phyloP scores from a whole-genome alignment of 2,113 vertebrate species.

The Mirza zaza region DNA sequence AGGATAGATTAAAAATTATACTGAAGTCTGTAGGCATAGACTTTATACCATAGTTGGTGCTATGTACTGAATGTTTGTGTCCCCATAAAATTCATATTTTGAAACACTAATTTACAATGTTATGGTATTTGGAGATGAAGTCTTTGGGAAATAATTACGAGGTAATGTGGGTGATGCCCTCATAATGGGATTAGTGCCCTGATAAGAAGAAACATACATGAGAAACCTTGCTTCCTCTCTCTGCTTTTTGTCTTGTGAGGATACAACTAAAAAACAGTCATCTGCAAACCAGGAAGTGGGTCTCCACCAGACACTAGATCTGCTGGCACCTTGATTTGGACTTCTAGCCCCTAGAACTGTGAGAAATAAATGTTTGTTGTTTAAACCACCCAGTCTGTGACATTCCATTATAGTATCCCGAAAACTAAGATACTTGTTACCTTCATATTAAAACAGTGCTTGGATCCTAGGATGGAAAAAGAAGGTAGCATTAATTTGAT shows the following conservation, averaged over 20 bases:
- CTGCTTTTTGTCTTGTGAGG: not conserved
- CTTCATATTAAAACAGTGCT: not conserved
- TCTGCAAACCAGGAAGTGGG: not conserved
- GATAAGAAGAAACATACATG: not conserved
- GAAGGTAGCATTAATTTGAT: not conserved
- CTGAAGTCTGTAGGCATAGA: not conserved
- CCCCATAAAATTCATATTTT: not conserved
- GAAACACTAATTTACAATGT: not conserved
- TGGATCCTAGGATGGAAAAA: not conserved
- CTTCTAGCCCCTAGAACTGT: not conserved
- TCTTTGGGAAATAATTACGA: not conserved
- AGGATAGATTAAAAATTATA: conserved; percentile 15
- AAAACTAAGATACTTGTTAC: not conserved
- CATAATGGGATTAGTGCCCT: not conserved
- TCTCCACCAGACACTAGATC: not conserved
- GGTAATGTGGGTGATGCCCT: not conserved
- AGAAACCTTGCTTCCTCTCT: not conserved
- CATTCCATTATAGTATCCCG: not conserved
- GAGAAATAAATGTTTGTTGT: not conserved
- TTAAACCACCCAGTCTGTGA: not conserved
- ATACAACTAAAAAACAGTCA: not conserved
- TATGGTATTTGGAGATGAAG: not conserved
- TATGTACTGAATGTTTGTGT: not conserved
- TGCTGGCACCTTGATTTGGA: not conserved
- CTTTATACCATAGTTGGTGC: not conserved